A percentile compares a stretch with the other conserved stretches of the same genome.
These are phyloP conservation scores for Periphyllus acericola DNA, from an alignment of 2,888 invertebrate species.

Conservation along the genomic window DNA sequence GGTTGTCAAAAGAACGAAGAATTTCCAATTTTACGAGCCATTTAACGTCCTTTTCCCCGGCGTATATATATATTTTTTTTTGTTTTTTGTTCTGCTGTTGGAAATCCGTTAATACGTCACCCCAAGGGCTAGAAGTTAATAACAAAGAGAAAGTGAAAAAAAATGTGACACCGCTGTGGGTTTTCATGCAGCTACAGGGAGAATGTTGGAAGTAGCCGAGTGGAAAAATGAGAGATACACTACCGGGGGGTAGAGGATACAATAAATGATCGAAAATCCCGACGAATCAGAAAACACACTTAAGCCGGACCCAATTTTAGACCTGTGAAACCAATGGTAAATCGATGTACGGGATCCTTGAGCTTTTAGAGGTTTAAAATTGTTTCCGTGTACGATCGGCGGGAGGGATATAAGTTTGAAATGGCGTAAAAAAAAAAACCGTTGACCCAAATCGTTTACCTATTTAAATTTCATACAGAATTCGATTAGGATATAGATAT, in stretches of 20 bases:
- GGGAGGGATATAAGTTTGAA: not conserved
- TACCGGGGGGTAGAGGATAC: conserved; percentile 5
- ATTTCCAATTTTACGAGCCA: conserved; percentile 62
- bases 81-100: conserved; percentile 37
- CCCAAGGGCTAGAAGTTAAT: conserved; percentile 54
- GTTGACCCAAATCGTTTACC: conserved; percentile 36
- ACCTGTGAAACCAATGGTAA: conserved; percentile 25
- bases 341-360: conserved; percentile 36
- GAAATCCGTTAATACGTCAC: conserved; percentile 57
- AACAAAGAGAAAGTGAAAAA: conserved; percentile 55
- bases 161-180: conserved; percentile 35
- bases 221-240: conserved; percentile 46
- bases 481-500: not conserved
- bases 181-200: conserved; percentile 18
- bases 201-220: conserved; percentile 40
- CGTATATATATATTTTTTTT: conserved; percentile 12
- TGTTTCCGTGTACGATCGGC: conserved; percentile 46
- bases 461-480: not conserved
- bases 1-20: conserved; percentile 59
- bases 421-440: not conserved
- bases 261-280: conserved; percentile 57
- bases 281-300: conserved; percentile 59
- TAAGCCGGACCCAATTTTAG: conserved; percentile 52
- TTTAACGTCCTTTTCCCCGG: conserved; percentile 53
- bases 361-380: conserved; percentile 40